Evolutionary conservation across 1,140 invertebrate species (phyloP), one percentile per base, ranked within the genome.

Genomic region (Heliothis virescens): DNA sequence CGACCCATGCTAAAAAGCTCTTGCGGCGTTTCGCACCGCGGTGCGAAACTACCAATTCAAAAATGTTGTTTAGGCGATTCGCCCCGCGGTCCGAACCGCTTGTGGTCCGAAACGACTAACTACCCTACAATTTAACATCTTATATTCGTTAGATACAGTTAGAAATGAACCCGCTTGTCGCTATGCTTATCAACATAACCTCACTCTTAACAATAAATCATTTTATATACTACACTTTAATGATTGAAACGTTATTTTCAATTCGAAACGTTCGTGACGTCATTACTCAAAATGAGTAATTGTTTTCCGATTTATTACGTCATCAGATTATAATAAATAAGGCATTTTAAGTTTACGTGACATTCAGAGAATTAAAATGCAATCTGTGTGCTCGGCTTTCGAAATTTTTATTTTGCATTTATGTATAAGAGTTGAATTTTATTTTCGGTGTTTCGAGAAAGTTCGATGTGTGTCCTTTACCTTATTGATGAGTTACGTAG

Each of bases 151-250:
- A n/a, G n/a, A n/a, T n/a, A n/a, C n/a, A n/a, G n/a, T n/a, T n/a
- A n/a, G n/a, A n/a, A n/a, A n/a, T n/a, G n/a, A n/a, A 29, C 15
- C 16, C 71, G 71, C 71, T 16, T 26, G 41, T 55, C 52, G 48
- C 50, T 55, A 26, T 13, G 1, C 21, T 55, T 34, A 53, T 34
- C 21, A 53, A 15, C 34, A 48, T 50, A 12, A 47, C n/a, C 52
- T 47, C 29, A 60, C 29, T 16, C 5, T n/a, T 1, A 16, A 57
- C 57, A 74, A 74, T 74, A 74, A 74, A 74, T 74, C 72, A 74
- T 60, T 60, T 74, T 60, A 74, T 74, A 62, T 50, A 74, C 34
- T 60, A 60, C 69, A 72, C 72, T 48, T 74, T 60, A 74, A 74
- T 60, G 72, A 60, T 60, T 74, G 72, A 60, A 60, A 74, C 72